Evolutionary conservation across 2,113 vertebrate genomes (phyloP).

Genomic region (Onychostoma macrolepis): DNA sequence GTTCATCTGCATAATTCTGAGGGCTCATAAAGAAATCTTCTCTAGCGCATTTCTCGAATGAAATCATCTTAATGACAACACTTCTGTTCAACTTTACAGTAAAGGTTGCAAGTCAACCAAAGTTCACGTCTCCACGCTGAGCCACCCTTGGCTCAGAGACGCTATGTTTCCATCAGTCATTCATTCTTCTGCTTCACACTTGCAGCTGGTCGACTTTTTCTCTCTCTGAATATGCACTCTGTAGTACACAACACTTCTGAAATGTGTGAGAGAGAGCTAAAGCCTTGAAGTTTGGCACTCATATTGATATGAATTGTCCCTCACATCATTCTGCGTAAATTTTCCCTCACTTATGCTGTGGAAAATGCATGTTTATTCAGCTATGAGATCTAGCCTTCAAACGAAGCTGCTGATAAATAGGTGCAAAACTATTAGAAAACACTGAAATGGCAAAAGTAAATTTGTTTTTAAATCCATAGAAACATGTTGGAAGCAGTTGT

Average conservation of each 20-base stretch:
- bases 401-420: conserved; percentile 40
- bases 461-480: conserved; percentile 52
- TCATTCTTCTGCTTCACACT: conserved; percentile 50
- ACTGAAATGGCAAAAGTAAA: conserved; percentile 36
- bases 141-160: conserved; percentile 55
- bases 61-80: conserved; percentile 72
- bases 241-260: conserved; percentile 45
- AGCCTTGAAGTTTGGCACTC: conserved; percentile 42
- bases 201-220: conserved; percentile 14
- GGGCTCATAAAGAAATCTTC: not conserved
- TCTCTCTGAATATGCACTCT: conserved; percentile 29
- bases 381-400: conserved; percentile 33
- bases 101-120: conserved; percentile 58
- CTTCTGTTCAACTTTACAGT: conserved; percentile 59
- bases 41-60: not conserved
- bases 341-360: conserved; percentile 37
- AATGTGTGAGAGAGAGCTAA: conserved; percentile 41
- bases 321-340: conserved; percentile 26
- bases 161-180: conserved; percentile 58
- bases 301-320: conserved; percentile 44
- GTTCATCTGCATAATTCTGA: conserved; percentile 29
- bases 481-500: conserved; percentile 3
- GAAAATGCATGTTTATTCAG: conserved; percentile 48
- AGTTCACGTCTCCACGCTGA: conserved; percentile 39
- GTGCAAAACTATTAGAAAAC: conserved; percentile 48